phyloP scores from a whole-genome alignment of 2,113 vertebrate species.

The Tretioscincus oriximinensis region DNA sequence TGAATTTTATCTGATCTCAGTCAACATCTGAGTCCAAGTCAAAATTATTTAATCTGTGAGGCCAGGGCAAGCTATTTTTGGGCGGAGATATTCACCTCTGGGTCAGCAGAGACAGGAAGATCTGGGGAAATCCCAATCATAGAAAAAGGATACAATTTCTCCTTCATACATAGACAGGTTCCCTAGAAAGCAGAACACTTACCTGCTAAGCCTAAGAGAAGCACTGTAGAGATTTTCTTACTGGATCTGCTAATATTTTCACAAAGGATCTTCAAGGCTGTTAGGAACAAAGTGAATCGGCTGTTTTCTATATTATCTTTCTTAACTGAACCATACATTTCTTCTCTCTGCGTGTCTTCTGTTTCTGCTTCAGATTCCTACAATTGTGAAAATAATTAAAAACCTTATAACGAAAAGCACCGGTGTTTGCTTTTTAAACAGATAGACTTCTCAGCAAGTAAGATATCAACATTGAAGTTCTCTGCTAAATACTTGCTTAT shows the following conservation, averaged over 20 bases:
- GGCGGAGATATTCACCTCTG: too few relatives aligned
- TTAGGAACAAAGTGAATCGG: slow-evolving; percentile 68
- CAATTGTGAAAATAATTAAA: neutral
- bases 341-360: slow-evolving; percentile 57
- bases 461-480: neutral
- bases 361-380: slow-evolving; percentile 60
- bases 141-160: too few relatives aligned
- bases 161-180: too few relatives aligned
- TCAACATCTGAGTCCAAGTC: too few relatives aligned
- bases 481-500: neutral
- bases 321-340: slow-evolving; percentile 56
- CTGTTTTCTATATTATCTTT: slow-evolving; percentile 55
- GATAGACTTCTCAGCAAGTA: neutral
- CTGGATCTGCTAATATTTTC: slow-evolving; percentile 71
- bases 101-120: too few relatives aligned
- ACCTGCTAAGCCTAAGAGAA: slow-evolving; percentile 82
- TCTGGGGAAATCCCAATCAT: too few relatives aligned
- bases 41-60: too few relatives aligned
- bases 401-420: neutral
- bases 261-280: slow-evolving; percentile 67
- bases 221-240: slow-evolving; percentile 75
- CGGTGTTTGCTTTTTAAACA: neutral
- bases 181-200: slow-evolving; percentile 4
- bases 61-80: too few relatives aligned
- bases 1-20: too few relatives aligned